Base-by-base conservation (phyloP, 2,797 vertebrate genomes). In the Taenioides sp. region DNA sequence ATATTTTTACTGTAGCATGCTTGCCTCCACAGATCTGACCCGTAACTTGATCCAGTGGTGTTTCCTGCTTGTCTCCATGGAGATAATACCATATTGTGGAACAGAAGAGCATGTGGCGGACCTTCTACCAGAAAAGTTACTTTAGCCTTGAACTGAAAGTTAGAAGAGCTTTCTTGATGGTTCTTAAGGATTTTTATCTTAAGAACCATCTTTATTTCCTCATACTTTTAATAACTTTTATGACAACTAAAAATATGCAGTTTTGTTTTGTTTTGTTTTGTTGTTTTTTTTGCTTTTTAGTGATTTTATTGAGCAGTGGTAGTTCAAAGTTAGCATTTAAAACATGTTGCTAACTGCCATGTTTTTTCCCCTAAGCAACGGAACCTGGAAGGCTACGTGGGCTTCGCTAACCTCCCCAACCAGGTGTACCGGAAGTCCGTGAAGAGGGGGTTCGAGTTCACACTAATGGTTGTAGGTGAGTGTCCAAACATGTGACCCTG, bases 371-470 rank as follows among this genome's bases (percentile, higher is more conserved):
- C 75, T 65, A 87, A 93, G 93, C 94, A 94, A 92, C 89, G 93
- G 82, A 94, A 94, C 88, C 85, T 94, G 81, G 94, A 95, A 81
- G 94, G 93, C 76, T 95, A 94, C 47, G 93, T 95, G 70, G 94
- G 94, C 79, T 95, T 95, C 7, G 94, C 93, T 59, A 95, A 94
- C 74, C 93, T 95, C 28, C 94, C 94, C 79, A 95, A 95, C 89
- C 94, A 95, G 89, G 94, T 95, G 67, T 94, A 95, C 80, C 88
- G 94, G 84, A 95, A 95, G 86, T 94, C 94, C 0, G 94, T 95
- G 50, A 95, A 95, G 87, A 88, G 93, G 73, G 94, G 94, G 9
- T 95, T 95, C 1, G 94, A 95, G 79, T 95, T 95, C 31, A 94
- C 93, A 0, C 83, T 95, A 77, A 95, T 95, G 94, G 94, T 95